Percentiles rank a stretch among this genome's conserved stretches.
Conservation (phyloP, 2,888 invertebrate genomes). For the Eretmocerus hayati region DNA sequence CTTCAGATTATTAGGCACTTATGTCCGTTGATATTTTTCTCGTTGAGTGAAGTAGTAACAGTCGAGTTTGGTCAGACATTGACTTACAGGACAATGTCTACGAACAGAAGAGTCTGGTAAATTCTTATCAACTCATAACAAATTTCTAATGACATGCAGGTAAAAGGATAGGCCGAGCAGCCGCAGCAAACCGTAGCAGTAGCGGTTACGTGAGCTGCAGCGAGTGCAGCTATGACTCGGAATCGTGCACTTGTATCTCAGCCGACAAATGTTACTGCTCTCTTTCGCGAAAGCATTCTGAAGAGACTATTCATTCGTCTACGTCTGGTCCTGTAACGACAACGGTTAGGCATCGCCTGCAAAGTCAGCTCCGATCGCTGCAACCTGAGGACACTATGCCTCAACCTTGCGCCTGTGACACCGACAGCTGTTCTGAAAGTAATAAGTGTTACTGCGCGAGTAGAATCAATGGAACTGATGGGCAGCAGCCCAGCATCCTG, state of each 20-base stretch:
- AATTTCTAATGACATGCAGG: too few relatives aligned
- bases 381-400: neutral
- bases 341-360: too few relatives aligned
- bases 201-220: slow-evolving; percentile 77
- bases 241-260: slow-evolving; percentile 68
- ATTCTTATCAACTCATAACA: neutral
- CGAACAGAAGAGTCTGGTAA: too few relatives aligned
- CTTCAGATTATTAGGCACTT: too few relatives aligned
- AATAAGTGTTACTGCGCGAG: slow-evolving; percentile 76
- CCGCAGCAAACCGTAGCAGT: slow-evolving; percentile 46
- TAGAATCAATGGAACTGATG: slow-evolving; percentile 20
- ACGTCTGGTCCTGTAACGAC: slow-evolving; percentile 35
- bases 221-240: slow-evolving; percentile 79
- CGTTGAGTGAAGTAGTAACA: neutral
- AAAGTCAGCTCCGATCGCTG: neutral
- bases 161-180: slow-evolving; percentile 29
- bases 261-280: slow-evolving; percentile 85
- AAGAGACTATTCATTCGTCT: neutral
- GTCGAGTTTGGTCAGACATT: too few relatives aligned
- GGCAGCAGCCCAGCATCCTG: slow-evolving; percentile 48
- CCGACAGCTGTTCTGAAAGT: slow-evolving; percentile 79
- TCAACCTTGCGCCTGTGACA: slow-evolving; percentile 69
- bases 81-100: too few relatives aligned
- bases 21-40: too few relatives aligned
- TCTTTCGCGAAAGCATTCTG: slow-evolving; percentile 42